Conservation (phyloP, 2,113 vertebrate species). For the Sylvilagus bachmani region DNA sequence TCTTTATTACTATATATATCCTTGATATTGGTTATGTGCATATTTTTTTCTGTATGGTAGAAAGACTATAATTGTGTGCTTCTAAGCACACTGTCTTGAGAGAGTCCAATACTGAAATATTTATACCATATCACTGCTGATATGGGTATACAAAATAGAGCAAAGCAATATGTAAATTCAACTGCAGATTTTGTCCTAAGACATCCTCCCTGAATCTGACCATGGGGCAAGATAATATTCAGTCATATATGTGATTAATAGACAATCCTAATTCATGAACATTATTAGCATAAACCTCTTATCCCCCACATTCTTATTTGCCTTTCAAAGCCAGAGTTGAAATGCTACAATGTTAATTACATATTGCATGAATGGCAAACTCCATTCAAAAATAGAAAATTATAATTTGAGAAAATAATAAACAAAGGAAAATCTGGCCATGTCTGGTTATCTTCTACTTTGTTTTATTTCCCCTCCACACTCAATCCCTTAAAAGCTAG, state of each 20-base stretch:
- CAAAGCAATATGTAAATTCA: neutral
- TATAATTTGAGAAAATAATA: constrained; percentile 54
- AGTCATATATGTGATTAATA: neutral
- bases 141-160: neutral
- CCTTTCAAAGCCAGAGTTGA: neutral
- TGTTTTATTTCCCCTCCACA: neutral
- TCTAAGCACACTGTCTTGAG: neutral
- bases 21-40: neutral
- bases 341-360: neutral
- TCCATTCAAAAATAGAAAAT: constrained; percentile 11
- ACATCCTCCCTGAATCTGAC: neutral
- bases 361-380: neutral
- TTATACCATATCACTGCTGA: neutral
- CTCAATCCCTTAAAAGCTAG: neutral
- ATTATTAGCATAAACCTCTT: neutral
- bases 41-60: neutral
- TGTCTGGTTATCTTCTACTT: constrained; percentile 49
- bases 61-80: neutral
- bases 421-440: constrained; percentile 28
- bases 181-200: neutral
- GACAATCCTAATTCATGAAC: neutral
- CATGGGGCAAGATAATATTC: neutral
- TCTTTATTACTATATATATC: neutral
- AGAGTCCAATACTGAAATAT: neutral
- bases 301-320: neutral